phyloP scores from a whole-genome alignment of 2,113 vertebrate genomes.

The Micronycteris hirsuta region DNA sequence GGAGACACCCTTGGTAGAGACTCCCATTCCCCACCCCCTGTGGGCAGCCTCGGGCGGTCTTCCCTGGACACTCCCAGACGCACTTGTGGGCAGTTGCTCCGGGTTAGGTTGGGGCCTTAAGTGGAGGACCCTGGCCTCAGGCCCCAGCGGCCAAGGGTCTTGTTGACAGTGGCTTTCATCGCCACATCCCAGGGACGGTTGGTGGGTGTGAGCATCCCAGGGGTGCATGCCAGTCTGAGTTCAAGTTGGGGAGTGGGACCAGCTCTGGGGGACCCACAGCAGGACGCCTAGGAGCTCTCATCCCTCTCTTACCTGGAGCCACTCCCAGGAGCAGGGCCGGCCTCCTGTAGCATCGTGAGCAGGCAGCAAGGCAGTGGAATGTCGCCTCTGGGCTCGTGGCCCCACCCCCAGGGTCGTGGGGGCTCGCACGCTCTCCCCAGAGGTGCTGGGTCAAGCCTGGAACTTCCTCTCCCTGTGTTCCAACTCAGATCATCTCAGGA shows the following conservation, averaged over 20 bases:
- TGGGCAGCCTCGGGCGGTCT: not conserved
- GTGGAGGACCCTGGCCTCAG: not conserved
- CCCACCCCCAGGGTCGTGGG: rapidly evolving
- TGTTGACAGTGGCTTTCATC: not conserved
- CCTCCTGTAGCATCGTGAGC: not conserved
- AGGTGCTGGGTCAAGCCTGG: not conserved
- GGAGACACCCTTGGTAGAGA: not conserved
- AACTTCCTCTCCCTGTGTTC: not conserved
- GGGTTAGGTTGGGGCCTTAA: not conserved
- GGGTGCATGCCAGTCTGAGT: not conserved
- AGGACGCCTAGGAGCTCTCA: not conserved
- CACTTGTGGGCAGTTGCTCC: not conserved
- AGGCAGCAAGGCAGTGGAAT: not conserved
- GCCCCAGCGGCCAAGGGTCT: not conserved
- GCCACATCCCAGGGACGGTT: not conserved
- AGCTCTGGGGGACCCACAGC: not conserved
- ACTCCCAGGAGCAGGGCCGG: not conserved
- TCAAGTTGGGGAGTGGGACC: not conserved
- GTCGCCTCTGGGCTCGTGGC: not conserved
- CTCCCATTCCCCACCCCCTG: not conserved
- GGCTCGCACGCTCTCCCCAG: not conserved
- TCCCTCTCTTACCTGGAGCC: not conserved
- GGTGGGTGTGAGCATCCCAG: not conserved
- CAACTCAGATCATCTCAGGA: not conserved
- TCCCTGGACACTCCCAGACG: not conserved